Conservation (phyloP, 1,140 invertebrate genomes). For the Diachasma alloeum region DNA sequence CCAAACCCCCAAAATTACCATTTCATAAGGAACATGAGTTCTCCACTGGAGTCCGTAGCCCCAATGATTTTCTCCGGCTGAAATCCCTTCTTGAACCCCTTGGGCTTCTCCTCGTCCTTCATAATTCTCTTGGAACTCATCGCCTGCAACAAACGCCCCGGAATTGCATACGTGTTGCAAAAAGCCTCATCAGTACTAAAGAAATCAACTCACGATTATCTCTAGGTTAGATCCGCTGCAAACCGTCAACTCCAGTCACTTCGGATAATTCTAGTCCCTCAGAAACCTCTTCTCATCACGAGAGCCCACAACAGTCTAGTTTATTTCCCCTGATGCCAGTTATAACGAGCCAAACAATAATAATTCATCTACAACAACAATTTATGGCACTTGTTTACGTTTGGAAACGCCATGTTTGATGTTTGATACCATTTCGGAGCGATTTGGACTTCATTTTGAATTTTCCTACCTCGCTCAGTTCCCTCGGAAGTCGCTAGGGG, state of each 20-base stretch:
- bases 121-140: not conserved
- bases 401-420: not conserved
- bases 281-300: not conserved
- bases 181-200: not conserved
- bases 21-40: conserved; percentile 91
- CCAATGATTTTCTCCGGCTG: conserved; percentile 88
- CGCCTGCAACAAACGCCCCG: not conserved
- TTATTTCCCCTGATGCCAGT: not conserved
- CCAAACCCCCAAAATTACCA: conserved; percentile 67
- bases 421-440: not conserved
- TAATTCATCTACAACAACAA: not conserved
- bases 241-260: not conserved
- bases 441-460: not conserved
- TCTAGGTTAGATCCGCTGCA: not conserved
- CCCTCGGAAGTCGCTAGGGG: too few species aligned
- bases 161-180: not conserved
- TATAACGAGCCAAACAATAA: not conserved
- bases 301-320: not conserved
- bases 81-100: conserved; percentile 81
- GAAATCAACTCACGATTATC: not conserved
- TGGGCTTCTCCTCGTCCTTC: conserved; percentile 70
- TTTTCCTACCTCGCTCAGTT: not conserved
- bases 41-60: conserved; percentile 86
- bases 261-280: not conserved
- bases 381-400: not conserved